Percentiles rank a stretch among this genome's conserved stretches.
Evolutionary conservation across 2,888 invertebrate genomes (phyloP).

Genomic region (Dasysyrphus albostriatus): DNA sequence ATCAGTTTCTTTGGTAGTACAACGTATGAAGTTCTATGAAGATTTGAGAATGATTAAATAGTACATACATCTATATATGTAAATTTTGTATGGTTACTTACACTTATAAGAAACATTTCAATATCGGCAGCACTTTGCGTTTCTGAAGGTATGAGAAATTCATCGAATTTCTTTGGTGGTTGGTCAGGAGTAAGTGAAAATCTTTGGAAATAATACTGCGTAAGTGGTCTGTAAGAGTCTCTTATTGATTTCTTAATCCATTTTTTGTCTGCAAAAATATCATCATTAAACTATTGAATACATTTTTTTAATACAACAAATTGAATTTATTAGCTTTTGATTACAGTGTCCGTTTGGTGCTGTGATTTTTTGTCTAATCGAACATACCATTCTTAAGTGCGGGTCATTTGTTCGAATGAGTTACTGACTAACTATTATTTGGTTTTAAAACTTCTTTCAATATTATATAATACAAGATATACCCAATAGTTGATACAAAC

Average conservation of each 20-base stretch:
- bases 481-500: too few relatives aligned
- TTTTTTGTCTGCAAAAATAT: conserved; percentile 78
- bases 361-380: too few relatives aligned
- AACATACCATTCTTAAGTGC: too few relatives aligned
- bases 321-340: too few relatives aligned
- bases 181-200: conserved; percentile 77
- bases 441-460: too few relatives aligned
- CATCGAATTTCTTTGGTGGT: conserved; percentile 78
- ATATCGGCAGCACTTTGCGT: conserved; percentile 78
- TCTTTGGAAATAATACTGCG: conserved; percentile 81
- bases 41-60: conserved; percentile 5
- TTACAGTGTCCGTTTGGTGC: too few relatives aligned
- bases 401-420: too few relatives aligned
- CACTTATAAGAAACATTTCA: conserved; percentile 79
- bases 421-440: too few relatives aligned
- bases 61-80: too few relatives aligned
- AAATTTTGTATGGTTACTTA: conserved; percentile 75
- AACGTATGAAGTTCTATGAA: conserved; percentile 79
- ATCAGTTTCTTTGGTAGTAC: conserved; percentile 80
- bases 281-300: neutral
- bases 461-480: too few relatives aligned
- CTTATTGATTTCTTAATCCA: conserved; percentile 80
- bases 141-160: conserved; percentile 78
- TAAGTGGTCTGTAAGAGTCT: conserved; percentile 78
- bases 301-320: neutral